phyloP scores from a whole-genome alignment of 37 sponge, comb jelly and placozoan species.

The Chondrosia reniformis region DNA sequence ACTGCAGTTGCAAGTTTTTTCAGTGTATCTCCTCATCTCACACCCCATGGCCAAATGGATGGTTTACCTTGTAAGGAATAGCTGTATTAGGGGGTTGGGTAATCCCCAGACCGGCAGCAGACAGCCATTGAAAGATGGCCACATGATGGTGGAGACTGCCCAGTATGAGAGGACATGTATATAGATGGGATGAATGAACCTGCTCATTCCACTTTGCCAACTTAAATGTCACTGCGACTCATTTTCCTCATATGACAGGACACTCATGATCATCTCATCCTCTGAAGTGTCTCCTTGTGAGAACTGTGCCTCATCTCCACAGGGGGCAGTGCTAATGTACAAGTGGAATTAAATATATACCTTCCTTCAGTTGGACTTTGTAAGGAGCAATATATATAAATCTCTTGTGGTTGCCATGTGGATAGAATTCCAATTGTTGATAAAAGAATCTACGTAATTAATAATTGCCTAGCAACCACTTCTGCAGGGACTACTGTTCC shows the following conservation, averaged over 20 bases:
- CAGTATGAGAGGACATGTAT: constrained; percentile 87
- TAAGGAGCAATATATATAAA: neutral
- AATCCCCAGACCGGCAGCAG: too few relatives aligned
- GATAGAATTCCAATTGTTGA: constrained; percentile 37
- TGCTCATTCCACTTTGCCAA: constrained; percentile 88
- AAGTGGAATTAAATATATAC: constrained; percentile 68
- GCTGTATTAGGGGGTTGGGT: too few relatives aligned
- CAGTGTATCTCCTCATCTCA: too few relatives aligned
- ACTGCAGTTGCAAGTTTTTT: too few relatives aligned
- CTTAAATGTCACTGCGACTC: constrained; percentile 96
- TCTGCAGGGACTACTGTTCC: constrained; percentile 91
- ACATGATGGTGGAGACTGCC: constrained; percentile 88
- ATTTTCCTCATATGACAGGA: constrained; percentile 83
- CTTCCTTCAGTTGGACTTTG: neutral
- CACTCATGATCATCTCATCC: constrained; percentile 43
- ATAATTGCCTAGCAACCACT: constrained; percentile 82
- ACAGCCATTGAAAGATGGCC: constrained; percentile 95
- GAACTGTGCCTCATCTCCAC: constrained; percentile 95
- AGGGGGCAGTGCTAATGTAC: constrained; percentile 96
- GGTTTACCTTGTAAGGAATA: too few relatives aligned
- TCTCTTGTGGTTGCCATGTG: neutral
- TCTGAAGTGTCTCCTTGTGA: constrained; percentile 43
- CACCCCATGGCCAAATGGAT: too few relatives aligned
- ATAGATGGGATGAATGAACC: constrained; percentile 82
- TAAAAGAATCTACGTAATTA: constrained; percentile 79